Conservation (phyloP, 2,888 invertebrate genomes). For the Sycophila texana region DNA sequence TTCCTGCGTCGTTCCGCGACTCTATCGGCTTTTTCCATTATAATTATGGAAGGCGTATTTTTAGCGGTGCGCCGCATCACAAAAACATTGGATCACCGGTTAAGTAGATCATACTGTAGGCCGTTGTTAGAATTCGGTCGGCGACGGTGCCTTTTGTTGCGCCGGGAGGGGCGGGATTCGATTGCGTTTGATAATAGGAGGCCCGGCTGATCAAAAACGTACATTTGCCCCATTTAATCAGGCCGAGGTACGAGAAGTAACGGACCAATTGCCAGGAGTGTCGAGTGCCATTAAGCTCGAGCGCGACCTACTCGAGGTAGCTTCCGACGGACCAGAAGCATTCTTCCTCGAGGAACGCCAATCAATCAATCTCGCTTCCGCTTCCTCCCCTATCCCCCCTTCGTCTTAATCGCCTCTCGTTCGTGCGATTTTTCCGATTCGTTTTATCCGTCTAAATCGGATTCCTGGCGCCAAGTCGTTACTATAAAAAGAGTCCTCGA, state of each 20-base stretch:
- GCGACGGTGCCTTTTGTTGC: too few species aligned
- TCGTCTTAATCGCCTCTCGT: not conserved
- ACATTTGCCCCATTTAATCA: not conserved
- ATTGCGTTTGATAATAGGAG: not conserved
- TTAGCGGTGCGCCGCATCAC: not conserved
- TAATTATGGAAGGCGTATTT: not conserved
- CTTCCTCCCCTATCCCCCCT: not conserved
- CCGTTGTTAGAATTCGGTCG: too few species aligned
- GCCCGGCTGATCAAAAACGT: not conserved
- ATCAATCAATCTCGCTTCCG: conserved; percentile 3
- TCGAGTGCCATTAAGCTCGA: conserved; percentile 24
- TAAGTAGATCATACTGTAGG: too few species aligned
- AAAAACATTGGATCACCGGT: too few species aligned
- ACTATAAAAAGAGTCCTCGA: conserved; percentile 6
- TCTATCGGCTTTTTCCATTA: not conserved
- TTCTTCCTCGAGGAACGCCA: conserved; percentile 3
- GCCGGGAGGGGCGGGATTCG: not conserved
- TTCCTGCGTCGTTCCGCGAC: not conserved
- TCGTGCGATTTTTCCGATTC: not conserved
- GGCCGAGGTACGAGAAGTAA: conserved; percentile 16
- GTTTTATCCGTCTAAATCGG: conserved; percentile 11
- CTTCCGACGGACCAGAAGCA: conserved; percentile 7
- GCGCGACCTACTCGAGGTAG: conserved; percentile 6
- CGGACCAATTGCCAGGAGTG: conserved; percentile 14
- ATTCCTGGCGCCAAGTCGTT: not conserved